Percentiles rank a stretch among this genome's conserved stretches.
Conservation (phyloP, 2,113 vertebrate genomes). For the Pithys albifrons region DNA sequence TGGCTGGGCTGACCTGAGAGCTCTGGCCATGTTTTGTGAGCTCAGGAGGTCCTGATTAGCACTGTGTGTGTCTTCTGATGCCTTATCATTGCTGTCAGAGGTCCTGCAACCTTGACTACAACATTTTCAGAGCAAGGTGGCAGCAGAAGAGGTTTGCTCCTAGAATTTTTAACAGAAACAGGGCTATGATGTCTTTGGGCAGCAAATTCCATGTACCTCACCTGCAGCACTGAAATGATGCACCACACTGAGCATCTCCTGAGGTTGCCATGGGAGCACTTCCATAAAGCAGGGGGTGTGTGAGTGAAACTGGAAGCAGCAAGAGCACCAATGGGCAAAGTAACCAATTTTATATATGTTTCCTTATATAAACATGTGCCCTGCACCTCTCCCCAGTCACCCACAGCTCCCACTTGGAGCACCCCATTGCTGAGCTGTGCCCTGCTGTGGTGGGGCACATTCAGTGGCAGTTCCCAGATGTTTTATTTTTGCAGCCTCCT, state of each 20-base stretch:
- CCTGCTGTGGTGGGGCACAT: not conserved
- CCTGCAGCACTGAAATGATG: not conserved
- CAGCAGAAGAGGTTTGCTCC: not conserved
- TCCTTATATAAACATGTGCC: rapidly evolving
- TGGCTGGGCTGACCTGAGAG: not conserved
- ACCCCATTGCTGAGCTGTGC: not conserved
- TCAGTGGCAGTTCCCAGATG: not conserved
- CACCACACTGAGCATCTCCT: rapidly evolving
- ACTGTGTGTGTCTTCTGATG: rapidly evolving
- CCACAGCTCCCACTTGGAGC: not conserved
- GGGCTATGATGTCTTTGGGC: not conserved
- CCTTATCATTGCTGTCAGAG: not conserved
- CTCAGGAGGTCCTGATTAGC: not conserved
- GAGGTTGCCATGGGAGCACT: not conserved
- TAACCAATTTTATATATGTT: rapidly evolving
- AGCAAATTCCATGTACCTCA: not conserved
- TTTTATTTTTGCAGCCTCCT: not conserved
- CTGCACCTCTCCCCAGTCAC: not conserved
- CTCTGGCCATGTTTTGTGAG: not conserved
- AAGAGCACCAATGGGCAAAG: not conserved
- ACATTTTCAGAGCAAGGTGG: not conserved
- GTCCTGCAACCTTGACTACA: not conserved
- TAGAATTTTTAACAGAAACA: not conserved
- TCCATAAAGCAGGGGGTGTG: not conserved
- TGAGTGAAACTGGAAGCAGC: not conserved